Percentiles rank a stretch among this genome's conserved stretches.
Evolutionary conservation across 2,797 vertebrate species (phyloP).

Genomic region (Eleutherodactylus coqui): DNA sequence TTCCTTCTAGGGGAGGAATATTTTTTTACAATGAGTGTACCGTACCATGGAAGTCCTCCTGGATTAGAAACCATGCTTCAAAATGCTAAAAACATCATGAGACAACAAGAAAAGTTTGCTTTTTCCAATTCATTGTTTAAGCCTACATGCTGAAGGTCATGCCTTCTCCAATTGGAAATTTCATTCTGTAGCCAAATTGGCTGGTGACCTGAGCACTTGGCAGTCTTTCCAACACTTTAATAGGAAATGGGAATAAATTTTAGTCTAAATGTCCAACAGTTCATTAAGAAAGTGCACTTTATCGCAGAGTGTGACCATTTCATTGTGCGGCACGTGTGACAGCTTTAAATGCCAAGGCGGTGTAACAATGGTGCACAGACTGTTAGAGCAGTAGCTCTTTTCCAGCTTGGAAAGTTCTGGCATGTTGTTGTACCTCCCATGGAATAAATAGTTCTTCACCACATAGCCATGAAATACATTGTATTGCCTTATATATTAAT

Average conservation of each 20-base stretch:
- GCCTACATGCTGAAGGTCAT: neutral
- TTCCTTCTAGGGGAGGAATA: too few species aligned
- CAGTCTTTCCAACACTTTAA: neutral
- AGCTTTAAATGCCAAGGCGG: neutral
- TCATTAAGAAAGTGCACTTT: slow-evolving; percentile 16
- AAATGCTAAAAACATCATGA: neutral
- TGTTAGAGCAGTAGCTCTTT: neutral
- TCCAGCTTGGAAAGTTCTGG: neutral
- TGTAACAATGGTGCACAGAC: neutral
- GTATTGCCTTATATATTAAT: neutral
- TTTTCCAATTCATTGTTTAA: neutral
- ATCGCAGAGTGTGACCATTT: neutral
- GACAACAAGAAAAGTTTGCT: neutral
- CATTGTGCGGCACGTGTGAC: neutral
- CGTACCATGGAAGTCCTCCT: too few species aligned
- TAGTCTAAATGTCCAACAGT: neutral
- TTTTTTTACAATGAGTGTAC: too few species aligned
- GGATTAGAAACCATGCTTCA: neutral
- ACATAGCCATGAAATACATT: neutral
- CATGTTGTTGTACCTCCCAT: neutral
- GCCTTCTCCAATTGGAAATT: neutral
- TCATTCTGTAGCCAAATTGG: neutral
- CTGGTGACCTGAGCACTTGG: neutral
- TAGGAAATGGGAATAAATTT: neutral
- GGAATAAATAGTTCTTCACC: neutral